Percentiles rank a stretch among this genome's conserved stretches.
Evolutionary conservation across 2,113 vertebrate species (phyloP).

Genomic region (Apaloderma vittatum): DNA sequence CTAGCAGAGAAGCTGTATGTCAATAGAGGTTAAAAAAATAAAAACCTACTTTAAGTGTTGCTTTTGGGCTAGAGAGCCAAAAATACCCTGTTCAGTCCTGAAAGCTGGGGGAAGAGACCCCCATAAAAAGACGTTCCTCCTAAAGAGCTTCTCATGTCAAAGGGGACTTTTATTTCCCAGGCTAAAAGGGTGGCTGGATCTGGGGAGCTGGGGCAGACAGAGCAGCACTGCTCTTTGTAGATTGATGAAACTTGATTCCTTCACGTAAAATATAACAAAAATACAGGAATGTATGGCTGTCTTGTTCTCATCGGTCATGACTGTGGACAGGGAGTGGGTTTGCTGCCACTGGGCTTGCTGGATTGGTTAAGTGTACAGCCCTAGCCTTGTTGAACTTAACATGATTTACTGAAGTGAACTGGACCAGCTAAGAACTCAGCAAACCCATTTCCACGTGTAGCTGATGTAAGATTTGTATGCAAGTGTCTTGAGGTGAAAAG

Average conservation of each 20-base stretch:
- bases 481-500: slow-evolving; percentile 25
- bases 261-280: background rate
- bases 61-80: background rate
- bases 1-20: background rate
- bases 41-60: background rate
- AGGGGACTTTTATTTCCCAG: background rate
- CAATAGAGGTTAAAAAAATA: background rate
- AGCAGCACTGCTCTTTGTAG: background rate
- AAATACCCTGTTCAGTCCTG: background rate
- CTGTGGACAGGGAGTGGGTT: background rate
- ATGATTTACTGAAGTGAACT: slow-evolving; percentile 21
- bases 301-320: accelerated
- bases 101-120: background rate
- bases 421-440: background rate
- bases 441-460: background rate
- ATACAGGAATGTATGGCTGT: background rate
- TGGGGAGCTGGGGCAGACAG: background rate
- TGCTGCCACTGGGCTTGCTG: background rate
- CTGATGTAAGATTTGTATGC: slow-evolving; percentile 21
- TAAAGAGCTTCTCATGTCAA: background rate
- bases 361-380: background rate
- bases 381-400: background rate
- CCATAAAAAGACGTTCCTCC: background rate
- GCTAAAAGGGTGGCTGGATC: background rate
- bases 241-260: accelerated